Evolutionary conservation across 2,113 vertebrate genomes (phyloP).

Genomic region (Ceyx melanurus): DNA sequence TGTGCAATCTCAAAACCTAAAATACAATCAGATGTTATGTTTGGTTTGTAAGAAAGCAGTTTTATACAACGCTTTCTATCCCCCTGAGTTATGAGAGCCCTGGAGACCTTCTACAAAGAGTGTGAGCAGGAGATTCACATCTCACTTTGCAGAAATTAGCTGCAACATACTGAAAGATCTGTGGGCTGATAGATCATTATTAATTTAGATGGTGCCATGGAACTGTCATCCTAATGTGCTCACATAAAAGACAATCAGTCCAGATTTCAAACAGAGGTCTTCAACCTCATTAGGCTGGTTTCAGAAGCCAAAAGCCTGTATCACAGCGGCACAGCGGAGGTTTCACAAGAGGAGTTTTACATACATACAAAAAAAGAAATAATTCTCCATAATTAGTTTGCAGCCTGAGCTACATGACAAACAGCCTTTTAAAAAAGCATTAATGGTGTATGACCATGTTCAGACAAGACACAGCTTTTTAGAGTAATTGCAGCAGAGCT

Average conservation of each 20-base stretch:
- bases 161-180: conserved; percentile 40
- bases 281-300: conserved; percentile 56
- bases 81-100: conserved; percentile 23
- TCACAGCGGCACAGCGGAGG: background rate
- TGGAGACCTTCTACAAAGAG: conserved; percentile 25
- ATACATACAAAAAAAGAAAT: background rate
- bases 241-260: conserved; percentile 46
- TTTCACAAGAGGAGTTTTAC: conserved; percentile 30
- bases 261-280: conserved; percentile 55
- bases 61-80: background rate
- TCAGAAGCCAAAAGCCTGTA: conserved; percentile 37
- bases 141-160: conserved; percentile 63
- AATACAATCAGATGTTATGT: conserved; percentile 35
- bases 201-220: conserved; percentile 53
- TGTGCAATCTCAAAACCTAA: conserved; percentile 38
- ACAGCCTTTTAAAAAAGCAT: conserved; percentile 1
- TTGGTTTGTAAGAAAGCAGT: conserved; percentile 36
- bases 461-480: background rate
- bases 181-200: conserved; percentile 62
- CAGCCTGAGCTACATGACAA: conserved; percentile 2
- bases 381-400: background rate
- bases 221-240: conserved; percentile 46
- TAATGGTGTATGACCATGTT: background rate
- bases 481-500: background rate
- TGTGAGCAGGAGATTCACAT: background rate